A percentile compares a stretch with the other conserved stretches of the same genome.
Evolutionary conservation across 1,140 invertebrate genomes (phyloP).

Genomic region (Brachionus angularis): DNA sequence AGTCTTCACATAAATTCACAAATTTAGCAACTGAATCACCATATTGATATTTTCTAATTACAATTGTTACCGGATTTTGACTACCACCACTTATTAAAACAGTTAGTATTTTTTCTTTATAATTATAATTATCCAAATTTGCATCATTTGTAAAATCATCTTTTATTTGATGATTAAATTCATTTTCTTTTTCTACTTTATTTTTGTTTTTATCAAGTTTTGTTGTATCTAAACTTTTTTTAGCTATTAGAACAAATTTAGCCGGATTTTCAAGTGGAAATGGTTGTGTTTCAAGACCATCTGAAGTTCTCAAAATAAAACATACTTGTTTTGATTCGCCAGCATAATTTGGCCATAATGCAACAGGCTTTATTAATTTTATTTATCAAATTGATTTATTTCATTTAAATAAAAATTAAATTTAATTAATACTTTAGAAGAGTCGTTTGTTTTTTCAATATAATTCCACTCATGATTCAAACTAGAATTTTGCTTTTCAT

Average conservation of each 20-base stretch:
- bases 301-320: not conserved
- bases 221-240: no score
- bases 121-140: no score
- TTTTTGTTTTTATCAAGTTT: no score
- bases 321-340: constrained; percentile 1
- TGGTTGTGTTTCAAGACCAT: not conserved
- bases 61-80: constrained; percentile 33
- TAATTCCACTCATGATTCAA: constrained; percentile 2
- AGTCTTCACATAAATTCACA: constrained; percentile 28
- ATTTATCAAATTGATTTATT: no score
- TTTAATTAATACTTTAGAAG: no score
- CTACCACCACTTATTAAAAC: constrained; percentile 35
- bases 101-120: constrained; percentile 32
- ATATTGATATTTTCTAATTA: constrained; percentile 24
- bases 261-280: constrained; percentile 31
- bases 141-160: no score
- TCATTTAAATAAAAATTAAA: no score
- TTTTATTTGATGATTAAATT: no score
- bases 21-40: constrained; percentile 38
- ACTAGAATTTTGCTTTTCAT: not conserved
- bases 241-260: constrained; percentile 3
- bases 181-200: no score
- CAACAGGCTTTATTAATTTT: no score
- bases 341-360: constrained; percentile 1
- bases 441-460: constrained; percentile 3